Evolutionary conservation across 2,113 vertebrate species (phyloP).

Genomic region (Heterotis niloticus): DNA sequence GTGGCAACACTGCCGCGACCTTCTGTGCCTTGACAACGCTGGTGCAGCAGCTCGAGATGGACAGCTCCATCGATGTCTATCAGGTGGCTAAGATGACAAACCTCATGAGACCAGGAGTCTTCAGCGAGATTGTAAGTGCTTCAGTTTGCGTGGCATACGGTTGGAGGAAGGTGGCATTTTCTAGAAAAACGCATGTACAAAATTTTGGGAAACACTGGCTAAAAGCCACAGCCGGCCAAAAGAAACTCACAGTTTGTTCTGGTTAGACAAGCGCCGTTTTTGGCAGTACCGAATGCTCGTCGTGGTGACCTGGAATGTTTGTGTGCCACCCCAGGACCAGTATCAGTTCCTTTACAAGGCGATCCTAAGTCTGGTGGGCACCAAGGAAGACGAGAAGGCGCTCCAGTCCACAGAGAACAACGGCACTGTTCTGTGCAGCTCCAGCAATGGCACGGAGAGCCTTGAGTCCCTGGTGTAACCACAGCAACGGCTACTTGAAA

Average conservation of each 20-base stretch:
- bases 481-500: constrained; percentile 5
- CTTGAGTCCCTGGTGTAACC: constrained; percentile 85
- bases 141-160: not conserved
- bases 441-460: constrained; percentile 79
- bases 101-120: constrained; percentile 90
- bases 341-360: constrained; percentile 93
- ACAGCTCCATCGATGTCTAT: constrained; percentile 84
- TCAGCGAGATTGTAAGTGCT: constrained; percentile 85
- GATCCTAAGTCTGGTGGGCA: constrained; percentile 88
- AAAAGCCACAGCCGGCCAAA: too few species aligned
- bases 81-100: constrained; percentile 91
- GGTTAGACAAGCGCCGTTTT: too few species aligned
- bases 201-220: too few species aligned
- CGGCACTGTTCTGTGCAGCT: constrained; percentile 73
- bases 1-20: constrained; percentile 57
- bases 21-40: constrained; percentile 81
- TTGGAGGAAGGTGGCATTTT: too few species aligned
- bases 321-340: constrained; percentile 74
- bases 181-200: too few species aligned
- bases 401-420: constrained; percentile 85
- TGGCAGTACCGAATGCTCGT: too few species aligned
- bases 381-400: constrained; percentile 83
- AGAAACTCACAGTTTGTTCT: too few species aligned
- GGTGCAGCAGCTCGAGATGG: constrained; percentile 82
- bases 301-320: not conserved